Base-by-base conservation (phyloP, 2,113 vertebrate genomes). In the Calidris pygmaea region DNA sequence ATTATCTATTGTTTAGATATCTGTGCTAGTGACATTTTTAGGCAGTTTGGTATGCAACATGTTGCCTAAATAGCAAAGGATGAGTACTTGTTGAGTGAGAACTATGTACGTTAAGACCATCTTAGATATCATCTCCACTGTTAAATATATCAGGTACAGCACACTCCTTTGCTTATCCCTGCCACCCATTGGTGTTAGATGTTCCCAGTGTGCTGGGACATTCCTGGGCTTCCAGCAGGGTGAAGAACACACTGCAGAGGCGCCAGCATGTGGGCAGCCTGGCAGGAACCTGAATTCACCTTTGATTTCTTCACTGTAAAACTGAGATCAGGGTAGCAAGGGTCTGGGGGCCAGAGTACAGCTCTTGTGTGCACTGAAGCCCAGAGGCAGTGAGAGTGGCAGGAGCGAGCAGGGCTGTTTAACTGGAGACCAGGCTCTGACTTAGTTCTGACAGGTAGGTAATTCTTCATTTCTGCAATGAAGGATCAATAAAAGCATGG, bases 71-170 rank as follows among this genome's bases (percentile, higher is more conserved):
- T 52, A 92, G 58, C 48, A 79, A 71, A 62, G 77, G 67, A 85
- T 70, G 77, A 96, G 62, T 68, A 62, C 70, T 85, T 81, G 84
- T 16, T 82, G 91, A 95, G 92, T 91, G 89, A 96, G 58, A 96
- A 78, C 77, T 91, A 70, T 59, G 72, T 39, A 32, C 15, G 37
- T 62, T 85, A 70, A 93, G 29, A 83, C 58, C 53, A 47, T 73
- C 74, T 83, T 41, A 79, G 70, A 66, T 94, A 93, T 62, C 59
- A 67, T 63, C 80, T 90, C 56, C 60, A 30, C 52, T 87, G 78
- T 71, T 85, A 59, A 75, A 59, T 59, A 59, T 10, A 43, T n/a
- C 80, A 95, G 85, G 92, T 95, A 87, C 52, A 85, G 65, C 68
- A 48, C 30, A 41, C 55, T 50, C 53, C 30, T 52, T 20, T 55